A percentile compares a stretch with the other conserved stretches of the same genome.
phyloP scores from a whole-genome alignment of 1,140 invertebrate genomes.

The Thereuonema tuberculata region DNA sequence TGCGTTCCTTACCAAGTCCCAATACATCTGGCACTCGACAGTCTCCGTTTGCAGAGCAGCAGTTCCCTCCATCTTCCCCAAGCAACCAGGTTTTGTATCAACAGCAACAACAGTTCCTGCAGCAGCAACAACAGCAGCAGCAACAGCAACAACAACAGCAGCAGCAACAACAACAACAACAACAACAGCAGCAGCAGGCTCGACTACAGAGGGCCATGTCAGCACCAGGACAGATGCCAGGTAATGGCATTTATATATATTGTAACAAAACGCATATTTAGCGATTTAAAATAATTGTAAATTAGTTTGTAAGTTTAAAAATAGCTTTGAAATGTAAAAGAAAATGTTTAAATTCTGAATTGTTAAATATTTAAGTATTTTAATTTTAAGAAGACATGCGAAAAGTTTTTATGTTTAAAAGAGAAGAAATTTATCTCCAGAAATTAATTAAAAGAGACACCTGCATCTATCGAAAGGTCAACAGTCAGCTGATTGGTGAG shows the following conservation, averaged over 20 bases:
- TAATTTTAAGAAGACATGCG: too few relatives aligned
- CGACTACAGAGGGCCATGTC: slow-evolving; percentile 18
- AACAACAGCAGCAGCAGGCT: slow-evolving; percentile 14
- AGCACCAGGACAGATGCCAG: slow-evolving; percentile 15
- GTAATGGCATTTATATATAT: not conserved
- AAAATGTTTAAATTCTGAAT: too few relatives aligned
- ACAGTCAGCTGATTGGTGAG: too few relatives aligned
- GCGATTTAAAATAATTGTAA: too few relatives aligned
- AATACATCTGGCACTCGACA: slow-evolving; percentile 31
- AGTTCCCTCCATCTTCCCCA: slow-evolving; percentile 37
- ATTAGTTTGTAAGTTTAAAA: too few relatives aligned
- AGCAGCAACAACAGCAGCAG: slow-evolving; percentile 36
- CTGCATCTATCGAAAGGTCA: too few relatives aligned
- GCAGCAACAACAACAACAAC: slow-evolving; percentile 16
- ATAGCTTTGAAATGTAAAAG: too few relatives aligned
- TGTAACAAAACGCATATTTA: too few relatives aligned
- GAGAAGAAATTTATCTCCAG: too few relatives aligned
- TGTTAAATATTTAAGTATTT: too few relatives aligned
- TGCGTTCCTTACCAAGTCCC: slow-evolving; percentile 20
- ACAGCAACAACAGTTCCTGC: slow-evolving; percentile 38
- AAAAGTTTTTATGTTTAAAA: too few relatives aligned
- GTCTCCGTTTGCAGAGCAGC: slow-evolving; percentile 41
- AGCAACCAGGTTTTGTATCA: slow-evolving; percentile 35
- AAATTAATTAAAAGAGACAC: too few relatives aligned
- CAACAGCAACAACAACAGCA: slow-evolving; percentile 37